Evolutionary conservation across 1,140 invertebrate genomes (phyloP).

Genomic region (Ips nitidus): DNA sequence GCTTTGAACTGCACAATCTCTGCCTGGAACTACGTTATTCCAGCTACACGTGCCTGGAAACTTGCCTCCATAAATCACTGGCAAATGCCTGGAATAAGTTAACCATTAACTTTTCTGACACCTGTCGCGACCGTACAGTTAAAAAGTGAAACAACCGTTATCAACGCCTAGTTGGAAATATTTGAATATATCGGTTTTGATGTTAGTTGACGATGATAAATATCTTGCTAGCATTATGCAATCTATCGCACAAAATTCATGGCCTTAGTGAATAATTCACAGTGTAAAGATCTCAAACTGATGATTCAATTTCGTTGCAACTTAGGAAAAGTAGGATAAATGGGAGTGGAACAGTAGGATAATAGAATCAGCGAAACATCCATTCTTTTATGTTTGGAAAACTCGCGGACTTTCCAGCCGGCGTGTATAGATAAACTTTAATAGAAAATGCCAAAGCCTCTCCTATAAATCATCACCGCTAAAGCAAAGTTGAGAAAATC

Average conservation of each 20-base stretch:
- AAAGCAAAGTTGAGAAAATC: not conserved
- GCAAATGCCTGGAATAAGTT: not conserved
- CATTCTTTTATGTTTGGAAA: slow-evolving; percentile 9
- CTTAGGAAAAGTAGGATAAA: slow-evolving; percentile 4
- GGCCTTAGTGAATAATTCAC: not conserved
- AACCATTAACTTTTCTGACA: not conserved
- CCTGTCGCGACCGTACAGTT: not conserved
- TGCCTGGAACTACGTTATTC: no score
- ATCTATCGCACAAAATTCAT: not conserved
- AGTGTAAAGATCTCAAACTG: not conserved
- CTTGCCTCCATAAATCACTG: not conserved
- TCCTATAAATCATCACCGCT: not conserved
- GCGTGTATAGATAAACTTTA: slow-evolving; percentile 12
- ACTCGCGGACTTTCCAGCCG: not conserved
- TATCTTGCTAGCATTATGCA: not conserved
- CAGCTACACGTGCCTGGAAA: no score
- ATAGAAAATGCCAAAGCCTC: not conserved
- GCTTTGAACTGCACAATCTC: no score
- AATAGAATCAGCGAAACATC: slow-evolving; percentile 6
- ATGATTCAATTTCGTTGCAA: slow-evolving; percentile 1
- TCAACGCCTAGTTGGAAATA: not conserved
- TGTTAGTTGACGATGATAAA: not conserved
- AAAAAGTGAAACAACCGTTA: not conserved
- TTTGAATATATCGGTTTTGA: not conserved
- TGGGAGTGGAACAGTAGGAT: not conserved